A percentile compares a stretch with the other conserved stretches of the same genome.
Evolutionary conservation across 1,140 invertebrate genomes (phyloP).

Genomic region (Cepaea nemoralis): DNA sequence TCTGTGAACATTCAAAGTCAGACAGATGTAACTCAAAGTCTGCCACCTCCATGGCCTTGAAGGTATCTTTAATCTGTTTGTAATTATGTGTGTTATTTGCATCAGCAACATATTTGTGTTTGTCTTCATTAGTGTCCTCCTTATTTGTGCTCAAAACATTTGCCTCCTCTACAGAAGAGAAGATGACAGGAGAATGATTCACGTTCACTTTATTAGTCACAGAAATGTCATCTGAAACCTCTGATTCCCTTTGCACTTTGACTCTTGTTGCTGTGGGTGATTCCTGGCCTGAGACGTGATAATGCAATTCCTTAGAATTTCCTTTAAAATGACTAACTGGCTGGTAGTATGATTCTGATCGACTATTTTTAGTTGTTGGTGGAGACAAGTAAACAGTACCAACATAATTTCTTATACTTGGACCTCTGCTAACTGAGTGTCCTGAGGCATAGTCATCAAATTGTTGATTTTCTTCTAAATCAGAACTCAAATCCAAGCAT

Average conservation of each 20-base stretch:
- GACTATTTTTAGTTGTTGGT: background rate
- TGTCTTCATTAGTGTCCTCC: background rate
- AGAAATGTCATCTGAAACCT: background rate
- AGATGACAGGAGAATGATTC: background rate
- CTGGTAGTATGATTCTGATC: background rate
- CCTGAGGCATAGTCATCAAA: background rate
- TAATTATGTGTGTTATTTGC: background rate
- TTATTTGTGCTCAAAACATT: background rate
- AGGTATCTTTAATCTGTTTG: background rate
- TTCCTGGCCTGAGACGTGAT: background rate
- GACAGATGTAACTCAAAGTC: conserved; percentile 5
- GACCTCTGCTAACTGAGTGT: background rate
- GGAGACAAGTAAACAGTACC: background rate
- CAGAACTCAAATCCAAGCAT: conserved; percentile 1
- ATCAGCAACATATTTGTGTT: background rate
- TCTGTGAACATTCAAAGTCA: conserved; percentile 1
- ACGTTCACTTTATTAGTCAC: background rate
- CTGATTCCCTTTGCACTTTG: background rate
- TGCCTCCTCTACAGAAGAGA: background rate
- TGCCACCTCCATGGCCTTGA: background rate
- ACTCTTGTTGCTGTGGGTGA: background rate
- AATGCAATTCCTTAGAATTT: background rate
- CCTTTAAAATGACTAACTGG: background rate
- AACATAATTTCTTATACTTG: background rate
- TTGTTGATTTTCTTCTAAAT: background rate